These are phyloP conservation scores for Pristionchus japonicus DNA, from an alignment of 2,888 invertebrate species.

Conservation along the genomic window DNA sequence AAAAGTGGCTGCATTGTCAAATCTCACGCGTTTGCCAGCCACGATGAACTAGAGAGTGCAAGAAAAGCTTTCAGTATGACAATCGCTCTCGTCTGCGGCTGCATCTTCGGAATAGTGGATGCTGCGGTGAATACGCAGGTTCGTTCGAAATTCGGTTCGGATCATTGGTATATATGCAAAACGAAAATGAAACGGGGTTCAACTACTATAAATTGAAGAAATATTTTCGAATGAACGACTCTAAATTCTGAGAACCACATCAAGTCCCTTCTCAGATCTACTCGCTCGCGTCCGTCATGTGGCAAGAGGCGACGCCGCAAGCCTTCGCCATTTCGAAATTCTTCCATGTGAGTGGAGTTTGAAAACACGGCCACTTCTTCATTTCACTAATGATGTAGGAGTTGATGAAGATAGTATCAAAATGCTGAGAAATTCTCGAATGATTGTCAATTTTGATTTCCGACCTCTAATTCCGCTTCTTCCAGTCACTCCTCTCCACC, in stretches of 20 bases:
- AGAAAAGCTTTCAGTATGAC: constrained; percentile 42
- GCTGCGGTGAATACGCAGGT: constrained; percentile 51
- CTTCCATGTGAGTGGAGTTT: constrained; percentile 52
- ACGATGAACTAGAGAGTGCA: too few relatives aligned
- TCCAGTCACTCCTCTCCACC: constrained; percentile 49
- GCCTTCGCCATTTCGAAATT: constrained; percentile 54
- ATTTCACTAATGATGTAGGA: too few relatives aligned
- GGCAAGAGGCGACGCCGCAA: constrained; percentile 45
- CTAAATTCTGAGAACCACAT: too few relatives aligned
- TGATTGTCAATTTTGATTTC: not conserved
- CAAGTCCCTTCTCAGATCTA: constrained; percentile 50
- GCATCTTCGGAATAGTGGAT: constrained; percentile 50
- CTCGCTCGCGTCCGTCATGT: constrained; percentile 49
- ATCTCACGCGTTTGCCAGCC: too few relatives aligned
- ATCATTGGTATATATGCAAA: not conserved
- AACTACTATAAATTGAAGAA: not conserved
- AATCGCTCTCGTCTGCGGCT: constrained; percentile 50
- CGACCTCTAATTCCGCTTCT: not conserved
- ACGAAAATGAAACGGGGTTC: too few relatives aligned
- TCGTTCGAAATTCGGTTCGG: not conserved
- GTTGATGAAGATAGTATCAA: too few relatives aligned
- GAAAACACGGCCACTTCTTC: too few relatives aligned
- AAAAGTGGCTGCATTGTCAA: too few relatives aligned
- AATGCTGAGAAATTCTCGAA: too few relatives aligned
- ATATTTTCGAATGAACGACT: too few relatives aligned